phyloP scores from a whole-genome alignment of 2,113 vertebrate genomes.

The Myodes glareolus region DNA sequence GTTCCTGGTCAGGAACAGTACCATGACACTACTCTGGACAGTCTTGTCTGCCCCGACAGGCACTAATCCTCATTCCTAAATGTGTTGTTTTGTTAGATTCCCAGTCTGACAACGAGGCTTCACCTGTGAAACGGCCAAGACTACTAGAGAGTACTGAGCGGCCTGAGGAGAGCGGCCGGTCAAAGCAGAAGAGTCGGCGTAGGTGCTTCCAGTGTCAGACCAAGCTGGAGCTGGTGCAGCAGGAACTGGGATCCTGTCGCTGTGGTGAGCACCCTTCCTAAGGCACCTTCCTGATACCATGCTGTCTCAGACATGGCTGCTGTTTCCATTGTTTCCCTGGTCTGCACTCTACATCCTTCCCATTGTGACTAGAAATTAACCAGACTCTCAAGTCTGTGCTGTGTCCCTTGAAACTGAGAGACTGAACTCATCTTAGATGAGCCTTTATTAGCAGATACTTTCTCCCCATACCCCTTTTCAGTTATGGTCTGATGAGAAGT shows the following conservation, averaged over 20 bases:
- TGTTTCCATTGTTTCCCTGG: not conserved
- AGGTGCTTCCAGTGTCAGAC: conserved; percentile 99
- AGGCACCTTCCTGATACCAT: not conserved
- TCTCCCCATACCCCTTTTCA: conserved; percentile 9
- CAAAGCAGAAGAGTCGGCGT: conserved; percentile 97
- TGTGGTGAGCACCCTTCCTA: conserved; percentile 90
- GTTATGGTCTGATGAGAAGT: conserved; percentile 33
- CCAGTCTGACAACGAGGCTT: conserved; percentile 94
- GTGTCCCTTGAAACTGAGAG: conserved; percentile 26
- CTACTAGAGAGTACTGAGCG: conserved; percentile 89
- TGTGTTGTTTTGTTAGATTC: conserved; percentile 90
- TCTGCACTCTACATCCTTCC: not conserved
- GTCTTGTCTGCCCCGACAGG: not conserved
- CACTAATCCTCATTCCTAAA: conserved; percentile 77
- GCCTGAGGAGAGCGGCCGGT: conserved; percentile 89
- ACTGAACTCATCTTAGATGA: conserved; percentile 39
- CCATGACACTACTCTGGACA: not conserved
- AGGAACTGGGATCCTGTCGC: conserved; percentile 98
- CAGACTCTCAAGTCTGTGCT: conserved; percentile 7
- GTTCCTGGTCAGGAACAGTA: not conserved
- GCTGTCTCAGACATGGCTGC: not conserved
- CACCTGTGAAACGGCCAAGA: conserved; percentile 94
- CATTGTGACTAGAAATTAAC: not conserved
- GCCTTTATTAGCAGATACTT: not conserved
- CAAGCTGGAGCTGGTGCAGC: conserved; percentile 99